Percentiles rank a stretch among this genome's conserved stretches.
Conservation (phyloP, 2,113 vertebrate genomes). For the Motacilla tschutschensis region DNA sequence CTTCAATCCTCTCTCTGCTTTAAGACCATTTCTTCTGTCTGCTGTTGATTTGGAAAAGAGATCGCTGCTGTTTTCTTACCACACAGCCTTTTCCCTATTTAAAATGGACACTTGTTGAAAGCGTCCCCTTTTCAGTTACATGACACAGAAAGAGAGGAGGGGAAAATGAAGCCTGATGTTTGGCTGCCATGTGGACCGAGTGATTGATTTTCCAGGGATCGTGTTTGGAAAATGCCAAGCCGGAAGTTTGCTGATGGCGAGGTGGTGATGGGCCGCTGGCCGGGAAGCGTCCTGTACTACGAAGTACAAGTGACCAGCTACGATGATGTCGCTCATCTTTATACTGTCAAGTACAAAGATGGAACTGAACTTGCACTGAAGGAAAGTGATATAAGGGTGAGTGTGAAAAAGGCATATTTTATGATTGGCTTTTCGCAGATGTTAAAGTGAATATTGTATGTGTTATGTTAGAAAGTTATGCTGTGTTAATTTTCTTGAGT, state of each 20-base stretch:
- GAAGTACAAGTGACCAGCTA: constrained; percentile 86
- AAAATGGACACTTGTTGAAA: neutral
- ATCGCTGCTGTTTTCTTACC: neutral
- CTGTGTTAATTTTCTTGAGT: too few relatives aligned
- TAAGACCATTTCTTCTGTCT: neutral
- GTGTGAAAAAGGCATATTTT: too few relatives aligned
- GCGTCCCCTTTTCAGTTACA: neutral
- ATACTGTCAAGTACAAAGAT: constrained; percentile 94
- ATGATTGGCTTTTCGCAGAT: too few relatives aligned
- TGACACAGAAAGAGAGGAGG: accelerated
- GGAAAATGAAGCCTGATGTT: neutral
- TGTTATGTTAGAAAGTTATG: too few relatives aligned
- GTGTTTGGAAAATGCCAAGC: constrained; percentile 79
- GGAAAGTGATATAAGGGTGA: constrained; percentile 89
- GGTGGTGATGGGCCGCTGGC: constrained; percentile 93
- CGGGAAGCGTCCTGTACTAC: constrained; percentile 91
- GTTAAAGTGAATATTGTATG: too few relatives aligned
- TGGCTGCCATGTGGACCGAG: accelerated
- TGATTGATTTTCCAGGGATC: constrained; percentile 8
- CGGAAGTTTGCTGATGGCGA: constrained; percentile 84
- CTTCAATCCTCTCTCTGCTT: neutral
- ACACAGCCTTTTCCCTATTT: neutral
- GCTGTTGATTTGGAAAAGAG: neutral
- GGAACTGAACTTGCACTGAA: constrained; percentile 91
- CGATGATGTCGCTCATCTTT: constrained; percentile 77